phyloP scores from a whole-genome alignment of 2,797 vertebrate genomes.

The Malurus splendens region DNA sequence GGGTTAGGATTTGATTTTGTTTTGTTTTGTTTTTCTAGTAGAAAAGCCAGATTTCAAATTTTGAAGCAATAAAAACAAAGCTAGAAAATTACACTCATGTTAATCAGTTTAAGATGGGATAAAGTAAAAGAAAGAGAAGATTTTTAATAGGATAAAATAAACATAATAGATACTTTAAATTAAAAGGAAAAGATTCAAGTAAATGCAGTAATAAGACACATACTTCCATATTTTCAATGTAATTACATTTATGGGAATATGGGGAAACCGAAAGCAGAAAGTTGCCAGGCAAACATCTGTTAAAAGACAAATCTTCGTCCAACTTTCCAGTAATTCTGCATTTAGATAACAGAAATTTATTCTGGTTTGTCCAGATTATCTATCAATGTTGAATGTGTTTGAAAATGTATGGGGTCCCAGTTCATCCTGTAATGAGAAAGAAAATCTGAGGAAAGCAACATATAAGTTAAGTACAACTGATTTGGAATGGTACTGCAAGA shows the following conservation, averaged over 20 bases:
- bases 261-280: neutral
- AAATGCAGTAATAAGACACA: neutral
- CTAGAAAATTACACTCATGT: neutral
- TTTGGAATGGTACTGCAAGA: neutral
- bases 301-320: neutral
- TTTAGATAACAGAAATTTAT: neutral
- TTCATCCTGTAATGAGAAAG: neutral
- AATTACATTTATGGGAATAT: neutral
- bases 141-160: neutral
- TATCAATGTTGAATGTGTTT: neutral
- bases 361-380: neutral
- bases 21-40: constrained; percentile 1
- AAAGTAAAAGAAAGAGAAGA: neutral
- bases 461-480: neutral
- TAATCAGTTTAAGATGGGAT: neutral
- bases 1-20: neutral
- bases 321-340: neutral
- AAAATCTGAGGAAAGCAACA: neutral
- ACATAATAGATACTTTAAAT: neutral
- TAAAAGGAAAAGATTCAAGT: neutral
- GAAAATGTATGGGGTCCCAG: neutral
- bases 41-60: neutral
- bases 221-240: neutral
- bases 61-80: accelerated
- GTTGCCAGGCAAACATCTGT: neutral